Conservation (phyloP, 2,888 invertebrate genomes). For the Drosophila histrio region DNA sequence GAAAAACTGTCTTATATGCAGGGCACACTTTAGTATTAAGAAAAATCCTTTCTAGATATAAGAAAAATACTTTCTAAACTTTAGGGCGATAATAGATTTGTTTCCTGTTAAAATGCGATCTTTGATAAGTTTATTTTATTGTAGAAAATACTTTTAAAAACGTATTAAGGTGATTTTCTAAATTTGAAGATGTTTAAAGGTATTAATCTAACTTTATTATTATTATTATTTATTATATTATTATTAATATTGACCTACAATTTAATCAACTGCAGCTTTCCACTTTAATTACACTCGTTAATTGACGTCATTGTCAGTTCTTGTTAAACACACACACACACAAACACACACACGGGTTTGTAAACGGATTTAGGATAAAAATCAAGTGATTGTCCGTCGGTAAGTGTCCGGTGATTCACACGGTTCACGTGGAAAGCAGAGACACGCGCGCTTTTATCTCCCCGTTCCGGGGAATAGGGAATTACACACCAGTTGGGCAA, state of each 20-base stretch:
- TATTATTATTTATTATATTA: no score
- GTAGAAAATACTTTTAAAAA: not conserved
- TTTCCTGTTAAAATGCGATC: no score
- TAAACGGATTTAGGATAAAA: slow-evolving; percentile 50
- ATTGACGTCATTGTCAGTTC: slow-evolving; percentile 8
- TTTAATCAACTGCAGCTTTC: slow-evolving; percentile 11
- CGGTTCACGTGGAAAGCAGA: not conserved
- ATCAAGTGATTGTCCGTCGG: not conserved
- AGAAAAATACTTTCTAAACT: not conserved
- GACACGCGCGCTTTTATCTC: slow-evolving; percentile 8
- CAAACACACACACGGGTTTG: not conserved
- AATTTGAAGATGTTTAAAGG: not conserved
- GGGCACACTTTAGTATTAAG: no score
- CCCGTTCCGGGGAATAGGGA: not conserved
- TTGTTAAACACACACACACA: not conserved
- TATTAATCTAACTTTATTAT: no score
- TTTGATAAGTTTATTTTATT: no score
- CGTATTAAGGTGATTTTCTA: not conserved
- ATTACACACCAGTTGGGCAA: not conserved
- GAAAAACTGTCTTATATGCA: no score
- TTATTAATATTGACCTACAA: not conserved
- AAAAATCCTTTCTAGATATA: no score
- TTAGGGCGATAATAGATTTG: no score
- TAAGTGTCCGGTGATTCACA: slow-evolving; percentile 38
- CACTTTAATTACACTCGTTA: slow-evolving; percentile 6